phyloP scores from a whole-genome alignment of 1,140 invertebrate genomes.

The Tetramorium simillimum region DNA sequence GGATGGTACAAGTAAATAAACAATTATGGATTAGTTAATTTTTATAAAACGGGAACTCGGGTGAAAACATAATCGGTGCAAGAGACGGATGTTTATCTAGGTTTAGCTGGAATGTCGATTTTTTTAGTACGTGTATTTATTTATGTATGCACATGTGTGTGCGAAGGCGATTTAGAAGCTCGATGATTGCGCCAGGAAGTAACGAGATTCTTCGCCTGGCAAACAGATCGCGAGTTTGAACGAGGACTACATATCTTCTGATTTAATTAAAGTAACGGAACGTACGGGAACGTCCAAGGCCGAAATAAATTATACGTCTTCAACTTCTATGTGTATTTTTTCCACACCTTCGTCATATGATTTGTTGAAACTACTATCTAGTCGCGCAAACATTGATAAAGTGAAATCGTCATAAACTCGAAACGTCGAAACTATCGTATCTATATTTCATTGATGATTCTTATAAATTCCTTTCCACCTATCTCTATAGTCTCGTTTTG shows the following conservation, averaged over 20 bases:
- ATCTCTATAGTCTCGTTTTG: neutral
- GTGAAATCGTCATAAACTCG: neutral
- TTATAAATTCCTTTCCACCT: neutral
- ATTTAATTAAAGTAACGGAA: slow-evolving; percentile 57
- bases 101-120: slow-evolving; percentile 27
- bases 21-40: neutral
- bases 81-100: slow-evolving; percentile 47
- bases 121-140: neutral
- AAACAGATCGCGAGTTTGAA: slow-evolving; percentile 29
- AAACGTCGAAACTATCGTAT: neutral
- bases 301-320: slow-evolving; percentile 26
- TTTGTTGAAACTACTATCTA: neutral
- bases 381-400: neutral
- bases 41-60: neutral
- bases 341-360: neutral
- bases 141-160: neutral
- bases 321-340: neutral
- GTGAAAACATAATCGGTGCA: neutral
- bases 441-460: neutral
- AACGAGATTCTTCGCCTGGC: slow-evolving; percentile 44
- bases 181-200: slow-evolving; percentile 9
- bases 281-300: slow-evolving; percentile 17
- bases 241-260: slow-evolving; percentile 46
- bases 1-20: neutral
- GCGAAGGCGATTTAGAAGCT: slow-evolving; percentile 25